phyloP scores from a whole-genome alignment of 2,888 invertebrate genomes.

The Clanis bilineata region DNA sequence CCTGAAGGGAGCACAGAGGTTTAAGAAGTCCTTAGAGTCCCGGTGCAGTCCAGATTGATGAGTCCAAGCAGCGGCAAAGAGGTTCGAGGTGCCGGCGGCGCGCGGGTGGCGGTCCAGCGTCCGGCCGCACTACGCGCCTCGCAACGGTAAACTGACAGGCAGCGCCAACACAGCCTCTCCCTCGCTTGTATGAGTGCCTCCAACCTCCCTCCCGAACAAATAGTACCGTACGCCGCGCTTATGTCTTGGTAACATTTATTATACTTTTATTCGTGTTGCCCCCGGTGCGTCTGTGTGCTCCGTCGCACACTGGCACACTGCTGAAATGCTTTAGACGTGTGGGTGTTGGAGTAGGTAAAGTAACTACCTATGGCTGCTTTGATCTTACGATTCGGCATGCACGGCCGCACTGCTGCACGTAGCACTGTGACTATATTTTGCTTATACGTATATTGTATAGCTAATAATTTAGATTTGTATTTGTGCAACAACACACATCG shows the following conservation, averaged over 20 bases:
- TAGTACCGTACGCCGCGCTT: constrained; percentile 79
- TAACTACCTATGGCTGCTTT: constrained; percentile 79
- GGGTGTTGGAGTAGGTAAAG: constrained; percentile 76
- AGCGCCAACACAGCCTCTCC: constrained; percentile 76
- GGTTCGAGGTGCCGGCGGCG: constrained; percentile 70
- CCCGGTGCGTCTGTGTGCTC: constrained; percentile 57
- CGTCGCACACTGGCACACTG: constrained; percentile 44
- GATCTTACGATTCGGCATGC: constrained; percentile 82
- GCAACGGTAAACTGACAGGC: constrained; percentile 81
- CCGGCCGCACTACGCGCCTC: constrained; percentile 81
- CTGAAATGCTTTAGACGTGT: constrained; percentile 52
- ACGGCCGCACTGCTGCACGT: constrained; percentile 76
- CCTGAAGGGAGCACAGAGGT: constrained; percentile 50
- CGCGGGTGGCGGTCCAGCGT: constrained; percentile 74
- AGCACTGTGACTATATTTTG: constrained; percentile 72
- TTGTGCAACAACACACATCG: constrained; percentile 75
- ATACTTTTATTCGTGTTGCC: constrained; percentile 72
- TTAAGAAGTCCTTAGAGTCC: constrained; percentile 43
- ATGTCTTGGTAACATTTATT: constrained; percentile 79
- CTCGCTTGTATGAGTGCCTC: constrained; percentile 77
- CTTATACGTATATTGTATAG: constrained; percentile 70
- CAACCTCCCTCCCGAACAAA: constrained; percentile 80
- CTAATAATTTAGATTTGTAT: constrained; percentile 77
- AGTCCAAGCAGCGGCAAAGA: constrained; percentile 45
- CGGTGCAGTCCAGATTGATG: constrained; percentile 49